Evolutionary conservation across 2,797 vertebrate genomes (phyloP).

Genomic region (Platalea minor): DNA sequence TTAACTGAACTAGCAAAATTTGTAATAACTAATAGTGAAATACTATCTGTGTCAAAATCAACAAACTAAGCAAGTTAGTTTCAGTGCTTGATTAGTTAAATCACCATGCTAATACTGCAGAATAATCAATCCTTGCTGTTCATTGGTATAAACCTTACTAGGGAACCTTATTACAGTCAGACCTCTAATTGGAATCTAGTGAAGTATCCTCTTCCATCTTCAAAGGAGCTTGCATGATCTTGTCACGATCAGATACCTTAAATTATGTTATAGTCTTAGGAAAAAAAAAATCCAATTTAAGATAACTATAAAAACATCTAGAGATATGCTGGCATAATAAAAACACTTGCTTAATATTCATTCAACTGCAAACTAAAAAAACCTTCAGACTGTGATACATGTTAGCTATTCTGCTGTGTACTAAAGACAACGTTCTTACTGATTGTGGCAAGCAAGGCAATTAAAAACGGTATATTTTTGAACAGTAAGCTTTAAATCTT

Average conservation of each 20-base stretch:
- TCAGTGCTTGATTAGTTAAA: background rate
- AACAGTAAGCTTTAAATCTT: background rate
- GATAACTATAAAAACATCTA: background rate
- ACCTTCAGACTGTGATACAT: background rate
- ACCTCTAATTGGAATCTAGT: background rate
- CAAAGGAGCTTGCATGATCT: background rate
- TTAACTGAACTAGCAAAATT: background rate
- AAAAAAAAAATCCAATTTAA: background rate
- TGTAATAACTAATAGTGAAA: background rate
- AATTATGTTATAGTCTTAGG: background rate
- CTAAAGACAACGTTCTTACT: background rate
- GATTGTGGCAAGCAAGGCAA: background rate
- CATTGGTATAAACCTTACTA: background rate
- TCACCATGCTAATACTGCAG: background rate
- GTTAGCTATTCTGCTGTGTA: background rate
- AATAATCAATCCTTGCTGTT: slow-evolving; percentile 17
- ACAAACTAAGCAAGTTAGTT: background rate
- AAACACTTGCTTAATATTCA: background rate
- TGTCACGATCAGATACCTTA: background rate
- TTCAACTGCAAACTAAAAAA: background rate
- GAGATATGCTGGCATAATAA: background rate
- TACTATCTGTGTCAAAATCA: background rate
- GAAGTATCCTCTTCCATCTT: background rate
- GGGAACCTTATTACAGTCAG: background rate
- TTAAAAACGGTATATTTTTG: background rate